Base-by-base conservation (phyloP, 1,140 invertebrate genomes). In the Sarcophaga peregrina region DNA sequence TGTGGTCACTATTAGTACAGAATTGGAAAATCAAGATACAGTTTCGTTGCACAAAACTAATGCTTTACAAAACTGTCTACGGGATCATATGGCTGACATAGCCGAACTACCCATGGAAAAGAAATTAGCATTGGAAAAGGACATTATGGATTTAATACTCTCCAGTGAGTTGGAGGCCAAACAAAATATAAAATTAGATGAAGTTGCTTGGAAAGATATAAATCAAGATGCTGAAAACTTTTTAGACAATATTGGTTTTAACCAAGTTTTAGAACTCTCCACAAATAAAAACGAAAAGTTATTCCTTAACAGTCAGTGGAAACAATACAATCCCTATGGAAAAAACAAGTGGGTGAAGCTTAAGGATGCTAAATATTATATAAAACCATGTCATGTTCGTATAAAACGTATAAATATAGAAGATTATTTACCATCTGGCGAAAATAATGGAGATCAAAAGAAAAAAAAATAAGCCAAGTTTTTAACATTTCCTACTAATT, bases 181-280 rank as follows among this genome's bases (percentile, higher is more conserved):
- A 81, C 74, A 25, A 25, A 50, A 68, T 7, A 17, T 15, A 9
- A 20, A 76, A 73, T 8, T 73, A 8, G 11, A 17, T n/a, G 11
- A 52, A 48, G 7, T 48, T 47, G 0, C 46, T 50, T 45, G 15
- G 54, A 8, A 17, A 10, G 54, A 45, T 15, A 20, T 75, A 11
- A 48, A 75, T 52, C 54, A 7, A 9, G 87, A 89, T 37, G 87
- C 84, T 76, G 80, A 86, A 0, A 47, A 85, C 0, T 87, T 89
- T 8, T 47, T 89, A 0, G 62, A 80, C 11, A 5, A 82, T 1
- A 86, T 89, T 45, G 68, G 84, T 9, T 74, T 82, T 13, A 82
- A 81, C 8, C 48, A 52, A 13, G 20, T 81, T 7, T 37, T 82
- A 5, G 37, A 62, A 2, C 54, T 17, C 4, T 75, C 37, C 13